Evolutionary conservation across 2,888 invertebrate genomes (phyloP).

Genomic region (Heliconius hortense): DNA sequence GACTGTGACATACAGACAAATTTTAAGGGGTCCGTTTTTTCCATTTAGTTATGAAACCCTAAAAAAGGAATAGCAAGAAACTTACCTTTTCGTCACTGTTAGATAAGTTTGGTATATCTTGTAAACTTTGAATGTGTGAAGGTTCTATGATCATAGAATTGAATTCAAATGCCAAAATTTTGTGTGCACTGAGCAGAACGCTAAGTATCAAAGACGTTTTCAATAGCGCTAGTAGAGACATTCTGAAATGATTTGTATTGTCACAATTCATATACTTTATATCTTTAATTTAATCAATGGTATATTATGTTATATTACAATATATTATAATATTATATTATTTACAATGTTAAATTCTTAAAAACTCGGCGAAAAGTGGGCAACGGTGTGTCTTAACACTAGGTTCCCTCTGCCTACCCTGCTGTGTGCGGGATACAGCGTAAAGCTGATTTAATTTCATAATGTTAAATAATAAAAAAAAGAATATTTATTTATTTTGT

Average conservation of each 20-base stretch:
- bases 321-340: no score
- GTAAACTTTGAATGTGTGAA: not conserved
- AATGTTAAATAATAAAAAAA: no score
- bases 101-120: not conserved
- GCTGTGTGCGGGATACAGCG: no score
- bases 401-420: no score
- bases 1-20: no score
- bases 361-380: no score
- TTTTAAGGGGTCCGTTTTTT: no score
- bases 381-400: no score
- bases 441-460: no score
- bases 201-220: slow-evolving; percentile 5
- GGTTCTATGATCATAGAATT: slow-evolving; percentile 8
- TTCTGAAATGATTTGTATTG: slow-evolving; percentile 1
- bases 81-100: slow-evolving; percentile 20
- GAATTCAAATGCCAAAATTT: not conserved
- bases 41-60: no score
- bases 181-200: slow-evolving; percentile 2
- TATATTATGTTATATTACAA: not conserved
- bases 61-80: not conserved
- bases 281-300: not conserved
- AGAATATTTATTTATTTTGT: not conserved
- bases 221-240: slow-evolving; percentile 12
- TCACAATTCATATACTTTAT: not conserved
- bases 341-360: no score